Conservation (phyloP, 2,797 vertebrate genomes). For the Parauchenoglanis punctatus region DNA sequence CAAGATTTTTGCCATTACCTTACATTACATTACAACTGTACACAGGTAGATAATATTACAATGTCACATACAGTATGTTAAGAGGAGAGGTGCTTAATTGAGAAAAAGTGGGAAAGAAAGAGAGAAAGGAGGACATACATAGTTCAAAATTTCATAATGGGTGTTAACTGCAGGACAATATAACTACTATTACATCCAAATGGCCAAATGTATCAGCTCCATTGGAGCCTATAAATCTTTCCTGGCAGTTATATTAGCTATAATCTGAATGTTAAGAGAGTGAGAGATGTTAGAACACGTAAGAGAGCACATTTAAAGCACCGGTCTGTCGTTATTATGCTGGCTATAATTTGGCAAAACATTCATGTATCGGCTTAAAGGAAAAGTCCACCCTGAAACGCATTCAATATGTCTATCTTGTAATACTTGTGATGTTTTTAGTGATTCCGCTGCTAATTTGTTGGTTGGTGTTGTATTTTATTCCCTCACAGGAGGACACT, state of each 20-base stretch:
- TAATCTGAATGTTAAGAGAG: neutral
- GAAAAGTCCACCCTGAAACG: neutral
- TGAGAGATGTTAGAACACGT: neutral
- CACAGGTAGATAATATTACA: neutral
- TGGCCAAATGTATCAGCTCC: neutral
- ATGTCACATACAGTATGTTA: neutral
- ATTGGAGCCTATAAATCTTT: neutral
- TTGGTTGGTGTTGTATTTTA: neutral
- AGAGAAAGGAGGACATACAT: neutral
- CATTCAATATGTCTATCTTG: neutral
- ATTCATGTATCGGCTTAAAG: neutral
- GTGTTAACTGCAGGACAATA: neutral
- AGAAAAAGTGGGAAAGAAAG: neutral
- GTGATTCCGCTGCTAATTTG: neutral
- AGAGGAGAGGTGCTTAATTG: neutral
- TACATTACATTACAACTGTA: conserved; percentile 1
- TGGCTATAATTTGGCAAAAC: neutral
- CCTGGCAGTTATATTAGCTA: conserved; percentile 2
- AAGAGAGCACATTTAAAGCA: neutral
- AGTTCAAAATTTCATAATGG: neutral
- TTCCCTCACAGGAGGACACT: neutral
- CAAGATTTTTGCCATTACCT: neutral
- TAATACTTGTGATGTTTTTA: neutral
- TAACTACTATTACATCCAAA: neutral
- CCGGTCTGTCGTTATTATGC: neutral